Base-by-base conservation (phyloP, 2,113 vertebrate genomes). In the Turdus rufiventris region DNA sequence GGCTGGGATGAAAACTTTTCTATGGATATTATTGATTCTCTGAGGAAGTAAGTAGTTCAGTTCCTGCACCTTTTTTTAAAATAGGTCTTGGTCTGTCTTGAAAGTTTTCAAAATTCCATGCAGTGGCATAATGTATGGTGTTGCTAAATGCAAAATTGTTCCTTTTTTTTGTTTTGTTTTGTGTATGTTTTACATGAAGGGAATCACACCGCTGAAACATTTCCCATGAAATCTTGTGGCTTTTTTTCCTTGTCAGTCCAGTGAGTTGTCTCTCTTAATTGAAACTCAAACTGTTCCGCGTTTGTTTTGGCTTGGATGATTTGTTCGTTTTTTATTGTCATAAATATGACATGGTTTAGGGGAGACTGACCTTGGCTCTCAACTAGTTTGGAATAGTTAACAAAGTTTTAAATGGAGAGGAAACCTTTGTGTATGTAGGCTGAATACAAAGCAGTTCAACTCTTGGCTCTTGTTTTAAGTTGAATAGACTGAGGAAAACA, bases 1-100 rank as follows among this genome's bases (percentile, higher is more conserved):
- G 99, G 99, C 87, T 99, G 99, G 99, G 99, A 99, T 96, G 99
- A 99, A 89, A 99, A 98, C 96, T 99, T 99, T 96, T 99, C 99
- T 28, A 98, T 99, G 98, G 99, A 99, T 79, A 99, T 99, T 78
- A 99, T 99, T 66, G 99, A 99, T 96, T 98, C 99, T 18, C 98
- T 99, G 94, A 99, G 99, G 95, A 98, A 99, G 99, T 98, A 97
- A 97, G 98, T 98, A 78, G 57, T 73, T 73, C 8, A 60, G 24
- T 77, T 76, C 5, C 8, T 85, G 16, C 14, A 6, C 20, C 4
- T 29, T 43, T 72, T 82, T 62, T 33, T 23, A 5, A 6, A 62
- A 20, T 26, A 63, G 10, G 5, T 21, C 19, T 56, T 67, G 18
- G n/a, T 8, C 10, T 63, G 54, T 78, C 31, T 26, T 43, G 54